Conservation (phyloP, 2,113 vertebrate species). For the Nanorana parkeri region DNA sequence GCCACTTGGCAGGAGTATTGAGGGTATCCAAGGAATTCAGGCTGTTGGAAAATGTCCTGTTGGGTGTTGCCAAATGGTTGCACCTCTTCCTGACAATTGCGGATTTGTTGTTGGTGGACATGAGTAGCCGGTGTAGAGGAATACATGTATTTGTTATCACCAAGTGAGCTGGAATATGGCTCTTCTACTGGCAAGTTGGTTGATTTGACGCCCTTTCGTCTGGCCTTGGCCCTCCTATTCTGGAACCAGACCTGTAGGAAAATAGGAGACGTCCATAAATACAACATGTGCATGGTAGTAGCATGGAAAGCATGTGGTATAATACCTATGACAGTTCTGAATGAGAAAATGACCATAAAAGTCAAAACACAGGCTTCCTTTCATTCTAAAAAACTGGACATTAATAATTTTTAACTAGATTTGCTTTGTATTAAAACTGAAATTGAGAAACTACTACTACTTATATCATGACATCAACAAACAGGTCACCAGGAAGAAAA, state of each 20-base stretch:
- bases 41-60: background rate
- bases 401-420: too few relatives aligned
- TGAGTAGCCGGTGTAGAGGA: background rate
- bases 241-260: slow-evolving; percentile 88
- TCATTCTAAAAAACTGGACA: too few relatives aligned
- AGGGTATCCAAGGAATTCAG: background rate
- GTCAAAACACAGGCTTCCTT: too few relatives aligned
- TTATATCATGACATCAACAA: background rate
- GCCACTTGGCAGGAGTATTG: slow-evolving; percentile 1
- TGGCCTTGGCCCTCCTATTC: slow-evolving; percentile 87
- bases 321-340: too few relatives aligned
- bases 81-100: background rate
- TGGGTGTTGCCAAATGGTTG: background rate
- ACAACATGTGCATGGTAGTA: background rate
- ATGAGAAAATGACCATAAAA: too few relatives aligned
- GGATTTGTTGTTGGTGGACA: background rate
- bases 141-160: background rate
- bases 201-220: slow-evolving; percentile 75
- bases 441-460: background rate
- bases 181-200: background rate
- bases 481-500: background rate
- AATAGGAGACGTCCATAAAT: background rate
- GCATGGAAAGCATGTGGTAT: background rate
- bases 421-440: too few relatives aligned
- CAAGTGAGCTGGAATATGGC: background rate